Base-by-base conservation (phyloP, 2,113 vertebrate species). In the Oryzias melastigma region DNA sequence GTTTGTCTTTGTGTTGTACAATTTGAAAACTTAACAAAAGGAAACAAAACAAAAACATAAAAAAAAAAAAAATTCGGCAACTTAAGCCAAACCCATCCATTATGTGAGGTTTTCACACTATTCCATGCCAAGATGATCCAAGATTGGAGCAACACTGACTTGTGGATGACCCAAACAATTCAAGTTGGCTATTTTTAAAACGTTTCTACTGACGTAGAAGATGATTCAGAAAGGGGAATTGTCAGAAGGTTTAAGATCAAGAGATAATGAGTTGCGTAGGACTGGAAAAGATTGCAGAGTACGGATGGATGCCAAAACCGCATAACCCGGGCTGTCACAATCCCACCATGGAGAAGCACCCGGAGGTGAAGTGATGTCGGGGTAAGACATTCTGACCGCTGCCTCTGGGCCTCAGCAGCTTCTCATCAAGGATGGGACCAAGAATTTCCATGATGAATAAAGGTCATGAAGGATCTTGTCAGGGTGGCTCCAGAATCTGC, bases 391-490 rank as follows among this genome's bases (percentile, higher is more conserved):
- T 52, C 49, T 46, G 35, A 16, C n/a, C 14, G 40, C 64, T 51
- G 56, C 5, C 41, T 35, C 25, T 52, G 49, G 45, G 42, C 29
- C 46, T 50, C 35, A 46, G 54, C 64, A 58, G 35, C 17, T 51
- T 29, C 46, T 35, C 64, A 44, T 44, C 43, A 44, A 35, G 35
- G 35, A 35, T 12, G 10, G 10, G 10, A 35, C 45, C 48, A 65
- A 42, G 0, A 25, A 43, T 65, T 43, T 40, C 41, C 53, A 29
- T 41, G 40, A 58, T 35, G 35, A 35, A 12, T 35, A 35, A 35
- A 35, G 35, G 35, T 35, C 35, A 35, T 35, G 35, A 3, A 35
- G 35, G 10, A 35, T 35, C 35, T 35, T 35, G 35, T 35, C 35
- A 35, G 35, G 35, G 35, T 35, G 10, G 35, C 35, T 35, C 8